phyloP scores from a whole-genome alignment of 2,797 vertebrate genomes.

The Ciconia nigra region DNA sequence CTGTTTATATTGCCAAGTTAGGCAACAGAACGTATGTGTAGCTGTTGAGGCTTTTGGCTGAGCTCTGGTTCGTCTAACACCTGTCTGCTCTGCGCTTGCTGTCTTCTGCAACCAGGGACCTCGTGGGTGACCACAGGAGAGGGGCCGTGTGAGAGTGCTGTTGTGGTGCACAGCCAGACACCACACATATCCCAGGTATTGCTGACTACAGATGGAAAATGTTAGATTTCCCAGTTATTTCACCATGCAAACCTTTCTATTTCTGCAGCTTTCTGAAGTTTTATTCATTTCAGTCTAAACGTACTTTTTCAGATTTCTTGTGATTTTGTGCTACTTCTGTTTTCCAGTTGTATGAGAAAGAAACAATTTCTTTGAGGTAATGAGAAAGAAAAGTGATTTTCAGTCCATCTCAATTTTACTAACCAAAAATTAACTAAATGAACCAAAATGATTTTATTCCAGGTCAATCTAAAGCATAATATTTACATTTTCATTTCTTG shows the following conservation, averaged over 20 bases:
- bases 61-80: not conserved
- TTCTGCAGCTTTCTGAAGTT: not conserved
- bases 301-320: not conserved
- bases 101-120: not conserved
- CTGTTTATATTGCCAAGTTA: not conserved
- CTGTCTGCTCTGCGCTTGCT: not conserved
- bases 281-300: not conserved
- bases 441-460: not conserved
- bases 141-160: not conserved
- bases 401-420: not conserved
- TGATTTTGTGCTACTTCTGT: not conserved
- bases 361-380: not conserved
- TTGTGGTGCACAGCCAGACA: not conserved
- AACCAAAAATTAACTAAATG: not conserved
- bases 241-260: not conserved
- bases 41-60: not conserved
- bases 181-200: rapidly evolving
- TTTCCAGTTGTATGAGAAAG: not conserved
- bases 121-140: not conserved
- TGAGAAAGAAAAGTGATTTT: not conserved
- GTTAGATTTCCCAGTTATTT: not conserved
- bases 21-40: not conserved
- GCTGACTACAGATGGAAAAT: not conserved
- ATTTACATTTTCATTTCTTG: not conserved
- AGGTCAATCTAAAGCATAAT: not conserved